A percentile compares a stretch with the other conserved stretches of the same genome.
Evolutionary conservation across 2,113 vertebrate species (phyloP).

Genomic region (Chlamydotis undulata): DNA sequence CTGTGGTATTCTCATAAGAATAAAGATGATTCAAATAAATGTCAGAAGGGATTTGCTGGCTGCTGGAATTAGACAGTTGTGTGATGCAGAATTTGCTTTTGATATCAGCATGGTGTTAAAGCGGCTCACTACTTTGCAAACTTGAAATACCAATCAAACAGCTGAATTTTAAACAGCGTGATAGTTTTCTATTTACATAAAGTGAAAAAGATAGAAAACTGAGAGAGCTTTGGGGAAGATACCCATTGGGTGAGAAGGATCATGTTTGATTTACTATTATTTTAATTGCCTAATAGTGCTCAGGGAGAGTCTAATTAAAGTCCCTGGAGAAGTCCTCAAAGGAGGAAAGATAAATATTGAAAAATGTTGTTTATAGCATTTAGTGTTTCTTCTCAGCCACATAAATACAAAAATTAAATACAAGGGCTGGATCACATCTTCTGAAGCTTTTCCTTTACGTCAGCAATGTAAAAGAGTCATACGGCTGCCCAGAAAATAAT

Average conservation of each 20-base stretch:
- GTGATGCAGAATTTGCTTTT: neutral
- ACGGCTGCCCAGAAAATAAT: neutral
- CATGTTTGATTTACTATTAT: slow-evolving; percentile 1
- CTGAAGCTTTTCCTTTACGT: neutral
- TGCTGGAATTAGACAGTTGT: slow-evolving; percentile 3
- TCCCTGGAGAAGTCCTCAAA: slow-evolving; percentile 16
- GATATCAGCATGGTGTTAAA: slow-evolving; percentile 2
- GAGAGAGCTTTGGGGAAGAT: neutral
- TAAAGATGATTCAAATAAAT: neutral
- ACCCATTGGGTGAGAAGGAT: neutral
- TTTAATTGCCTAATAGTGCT: slow-evolving; percentile 23
- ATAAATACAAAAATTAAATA: neutral
- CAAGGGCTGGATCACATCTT: neutral
- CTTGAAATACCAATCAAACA: neutral
- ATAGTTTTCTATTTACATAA: neutral
- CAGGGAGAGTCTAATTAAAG: neutral
- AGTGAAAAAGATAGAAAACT: neutral
- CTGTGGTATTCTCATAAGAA: neutral
- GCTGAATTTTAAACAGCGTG: slow-evolving; percentile 1
- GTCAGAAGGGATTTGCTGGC: slow-evolving; percentile 20
- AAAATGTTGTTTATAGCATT: slow-evolving; percentile 6
- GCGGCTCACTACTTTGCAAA: neutral
- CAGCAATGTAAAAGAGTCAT: neutral
- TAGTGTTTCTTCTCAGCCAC: neutral
- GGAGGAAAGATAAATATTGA: slow-evolving; percentile 3